Conservation (phyloP, 2,113 vertebrate species). For the Podiceps cristatus region DNA sequence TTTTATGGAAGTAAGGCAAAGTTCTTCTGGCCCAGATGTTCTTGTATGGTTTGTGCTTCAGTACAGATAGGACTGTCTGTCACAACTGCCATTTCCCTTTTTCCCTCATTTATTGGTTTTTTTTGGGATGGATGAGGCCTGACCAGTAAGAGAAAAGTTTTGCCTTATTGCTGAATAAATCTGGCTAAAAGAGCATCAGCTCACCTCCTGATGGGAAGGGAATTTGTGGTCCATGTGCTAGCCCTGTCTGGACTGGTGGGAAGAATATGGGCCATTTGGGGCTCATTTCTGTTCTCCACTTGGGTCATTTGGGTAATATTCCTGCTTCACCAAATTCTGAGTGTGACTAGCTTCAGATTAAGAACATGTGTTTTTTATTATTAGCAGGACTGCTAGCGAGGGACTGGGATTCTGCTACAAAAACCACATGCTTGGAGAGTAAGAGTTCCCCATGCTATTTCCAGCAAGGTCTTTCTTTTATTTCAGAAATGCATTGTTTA, state of each 20-base stretch:
- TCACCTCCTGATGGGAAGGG: background rate
- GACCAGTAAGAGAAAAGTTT: background rate
- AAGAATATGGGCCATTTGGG: background rate
- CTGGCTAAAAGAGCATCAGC: background rate
- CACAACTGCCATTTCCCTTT: background rate
- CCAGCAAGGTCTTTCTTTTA: background rate
- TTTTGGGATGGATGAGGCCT: background rate
- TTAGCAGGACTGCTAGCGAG: background rate
- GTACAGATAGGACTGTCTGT: background rate
- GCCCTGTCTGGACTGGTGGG: background rate
- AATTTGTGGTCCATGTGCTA: background rate
- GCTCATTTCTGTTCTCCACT: background rate
- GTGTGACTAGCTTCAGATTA: background rate
- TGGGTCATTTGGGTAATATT: background rate
- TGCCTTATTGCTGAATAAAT: background rate
- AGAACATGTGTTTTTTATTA: background rate
- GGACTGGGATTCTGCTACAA: background rate
- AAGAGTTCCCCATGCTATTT: background rate
- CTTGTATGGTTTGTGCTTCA: background rate
- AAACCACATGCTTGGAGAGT: background rate
- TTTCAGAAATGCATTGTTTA: background rate
- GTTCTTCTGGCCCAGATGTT: background rate
- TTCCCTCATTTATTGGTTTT: background rate
- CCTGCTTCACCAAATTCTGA: background rate
- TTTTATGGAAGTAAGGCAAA: background rate